Evolutionary conservation across 2,888 invertebrate species (phyloP).

Genomic region (Abrostola triplasia): DNA sequence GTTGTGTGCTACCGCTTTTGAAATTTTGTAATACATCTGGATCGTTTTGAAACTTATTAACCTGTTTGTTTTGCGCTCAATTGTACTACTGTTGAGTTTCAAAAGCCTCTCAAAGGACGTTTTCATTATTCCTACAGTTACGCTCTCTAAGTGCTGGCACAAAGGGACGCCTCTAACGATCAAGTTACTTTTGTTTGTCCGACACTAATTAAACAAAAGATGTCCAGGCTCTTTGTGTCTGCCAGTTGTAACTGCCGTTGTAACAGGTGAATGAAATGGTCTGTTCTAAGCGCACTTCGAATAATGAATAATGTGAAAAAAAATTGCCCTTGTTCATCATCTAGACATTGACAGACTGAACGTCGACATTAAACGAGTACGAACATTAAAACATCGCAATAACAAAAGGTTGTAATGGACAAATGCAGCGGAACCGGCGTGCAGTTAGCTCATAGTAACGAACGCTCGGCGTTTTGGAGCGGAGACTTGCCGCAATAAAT

Average conservation of each 20-base stretch:
- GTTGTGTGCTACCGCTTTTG: conserved; percentile 85
- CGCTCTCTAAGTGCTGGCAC: conserved; percentile 70
- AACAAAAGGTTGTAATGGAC: conserved; percentile 75
- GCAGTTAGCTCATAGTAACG: conserved; percentile 86
- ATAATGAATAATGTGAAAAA: conserved; percentile 54
- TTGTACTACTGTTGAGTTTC: conserved; percentile 74
- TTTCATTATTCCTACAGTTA: conserved; percentile 77
- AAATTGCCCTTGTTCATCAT: conserved; percentile 66
- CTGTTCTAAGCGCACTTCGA: conserved; percentile 52
- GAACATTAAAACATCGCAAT: conserved; percentile 56
- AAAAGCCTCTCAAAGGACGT: conserved; percentile 79
- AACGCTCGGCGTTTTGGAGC: conserved; percentile 85
- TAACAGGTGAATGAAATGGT: conserved; percentile 74
- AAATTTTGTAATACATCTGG: conserved; percentile 86
- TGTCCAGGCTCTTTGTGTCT: conserved; percentile 71
- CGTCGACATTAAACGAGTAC: conserved; percentile 73
- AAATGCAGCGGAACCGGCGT: conserved; percentile 85
- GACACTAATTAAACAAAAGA: conserved; percentile 85
- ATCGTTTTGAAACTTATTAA: conserved; percentile 88
- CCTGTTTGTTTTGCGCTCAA: conserved; percentile 83
- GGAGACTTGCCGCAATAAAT: conserved; percentile 88
- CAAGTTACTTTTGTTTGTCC: conserved; percentile 84
- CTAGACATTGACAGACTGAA: conserved; percentile 69
- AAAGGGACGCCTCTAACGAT: conserved; percentile 81
- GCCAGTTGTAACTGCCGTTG: conserved; percentile 66